Evolutionary conservation across 2,797 vertebrate genomes (phyloP).

Genomic region (Poeciliopsis presidionis): DNA sequence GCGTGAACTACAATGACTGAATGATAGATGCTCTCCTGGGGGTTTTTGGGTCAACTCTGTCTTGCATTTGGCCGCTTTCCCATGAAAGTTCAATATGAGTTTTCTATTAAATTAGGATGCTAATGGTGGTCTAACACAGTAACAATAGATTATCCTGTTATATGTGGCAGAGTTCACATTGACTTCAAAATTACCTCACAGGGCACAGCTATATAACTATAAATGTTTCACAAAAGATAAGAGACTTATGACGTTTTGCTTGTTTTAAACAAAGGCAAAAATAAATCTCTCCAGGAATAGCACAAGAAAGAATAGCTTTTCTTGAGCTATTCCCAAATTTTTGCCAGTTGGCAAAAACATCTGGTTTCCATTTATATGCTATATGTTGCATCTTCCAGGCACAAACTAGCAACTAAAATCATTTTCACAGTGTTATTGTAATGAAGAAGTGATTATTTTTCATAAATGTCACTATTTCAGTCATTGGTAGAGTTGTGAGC

Average conservation of each 20-base stretch:
- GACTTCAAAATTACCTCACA: conserved; percentile 26
- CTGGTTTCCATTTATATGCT: background rate
- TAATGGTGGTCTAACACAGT: conserved; percentile 36
- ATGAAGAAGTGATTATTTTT: background rate
- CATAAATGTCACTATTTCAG: background rate
- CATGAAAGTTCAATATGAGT: conserved; percentile 43
- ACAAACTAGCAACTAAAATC: background rate
- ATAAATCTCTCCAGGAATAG: background rate
- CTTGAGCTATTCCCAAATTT: background rate
- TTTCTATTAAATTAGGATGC: conserved; percentile 52
- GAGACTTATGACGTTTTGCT: background rate
- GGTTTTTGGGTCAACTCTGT: conserved; percentile 46
- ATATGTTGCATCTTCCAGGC: background rate
- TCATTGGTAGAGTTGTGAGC: background rate
- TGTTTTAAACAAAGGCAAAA: background rate
- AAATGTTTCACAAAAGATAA: background rate
- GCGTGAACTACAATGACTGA: conserved; percentile 22
- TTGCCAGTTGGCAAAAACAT: background rate
- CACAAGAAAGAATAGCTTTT: background rate
- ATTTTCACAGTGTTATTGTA: background rate
- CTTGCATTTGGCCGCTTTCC: conserved; percentile 38
- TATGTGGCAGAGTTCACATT: conserved; percentile 23
- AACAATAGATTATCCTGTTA: conserved; percentile 47
- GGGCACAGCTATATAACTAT: conserved; percentile 11
- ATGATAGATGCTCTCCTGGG: conserved; percentile 15